These are phyloP conservation scores for Notoglanidium macrostoma DNA, from an alignment of 2,797 vertebrate species.

Conservation along the genomic window DNA sequence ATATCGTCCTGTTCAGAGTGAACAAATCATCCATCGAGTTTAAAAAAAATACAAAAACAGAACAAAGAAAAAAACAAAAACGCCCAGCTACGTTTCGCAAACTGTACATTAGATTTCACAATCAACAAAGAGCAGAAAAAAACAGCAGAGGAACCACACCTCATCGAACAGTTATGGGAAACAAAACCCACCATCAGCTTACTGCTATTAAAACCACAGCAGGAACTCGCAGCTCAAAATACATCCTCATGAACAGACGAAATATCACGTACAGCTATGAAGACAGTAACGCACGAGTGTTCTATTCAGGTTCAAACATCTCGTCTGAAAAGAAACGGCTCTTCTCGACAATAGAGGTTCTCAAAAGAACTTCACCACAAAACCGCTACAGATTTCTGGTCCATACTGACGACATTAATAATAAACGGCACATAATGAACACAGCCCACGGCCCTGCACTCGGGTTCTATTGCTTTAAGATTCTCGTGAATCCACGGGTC, in stretches of 20 bases:
- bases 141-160: constrained; percentile 26
- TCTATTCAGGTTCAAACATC: not conserved
- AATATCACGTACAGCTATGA: not conserved
- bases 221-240: constrained; percentile 10
- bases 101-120: not conserved
- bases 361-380: not conserved
- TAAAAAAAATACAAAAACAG: not conserved
- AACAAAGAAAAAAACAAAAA: not conserved
- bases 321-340: not conserved
- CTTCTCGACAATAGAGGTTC: not conserved
- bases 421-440: not conserved
- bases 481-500: no score
- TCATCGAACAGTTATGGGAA: not conserved
- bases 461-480: not conserved
- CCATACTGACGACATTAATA: not conserved
- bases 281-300: not conserved
- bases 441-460: not conserved
- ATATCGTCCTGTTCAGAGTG: not conserved
- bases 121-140: not conserved
- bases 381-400: not conserved
- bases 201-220: constrained; percentile 31
- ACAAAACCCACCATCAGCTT: constrained; percentile 10
- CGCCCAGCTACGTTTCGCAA: not conserved
- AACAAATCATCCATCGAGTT: not conserved
- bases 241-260: not conserved